A percentile compares a stretch with the other conserved stretches of the same genome.
Conservation (phyloP, 2,888 invertebrate species). For the Gasteruption jaculator region DNA sequence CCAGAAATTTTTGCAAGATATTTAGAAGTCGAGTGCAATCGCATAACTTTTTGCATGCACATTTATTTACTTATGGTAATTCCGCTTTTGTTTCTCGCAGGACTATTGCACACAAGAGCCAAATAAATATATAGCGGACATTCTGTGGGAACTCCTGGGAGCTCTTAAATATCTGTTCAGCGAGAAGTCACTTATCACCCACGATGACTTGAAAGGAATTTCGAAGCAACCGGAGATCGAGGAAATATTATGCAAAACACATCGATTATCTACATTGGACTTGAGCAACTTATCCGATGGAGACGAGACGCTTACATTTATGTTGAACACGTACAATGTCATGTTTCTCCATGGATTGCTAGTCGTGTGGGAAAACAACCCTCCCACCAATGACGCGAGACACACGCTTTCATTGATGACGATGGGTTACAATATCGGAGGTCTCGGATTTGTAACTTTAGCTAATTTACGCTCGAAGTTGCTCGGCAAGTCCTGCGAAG, state of each 20-base stretch:
- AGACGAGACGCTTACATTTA: slow-evolving; percentile 44
- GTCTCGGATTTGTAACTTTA: slow-evolving; percentile 46
- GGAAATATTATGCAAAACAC: slow-evolving; percentile 34
- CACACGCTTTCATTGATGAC: slow-evolving; percentile 35
- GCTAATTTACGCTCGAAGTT: slow-evolving; percentile 39
- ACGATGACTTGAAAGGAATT: slow-evolving; percentile 22
- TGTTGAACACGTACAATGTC: slow-evolving; percentile 47
- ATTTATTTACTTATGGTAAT: too few species aligned
- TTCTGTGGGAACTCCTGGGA: slow-evolving; percentile 35
- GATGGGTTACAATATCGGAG: slow-evolving; percentile 46
- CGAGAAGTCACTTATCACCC: slow-evolving; percentile 18
- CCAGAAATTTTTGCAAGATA: too few species aligned
- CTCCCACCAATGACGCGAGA: slow-evolving; percentile 31
- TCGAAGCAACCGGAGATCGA: slow-evolving; percentile 27
- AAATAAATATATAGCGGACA: slow-evolving; percentile 37
- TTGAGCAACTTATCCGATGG: slow-evolving; percentile 42
- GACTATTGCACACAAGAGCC: slow-evolving; percentile 33
- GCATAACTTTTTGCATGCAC: too few species aligned
- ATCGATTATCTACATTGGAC: slow-evolving; percentile 34
- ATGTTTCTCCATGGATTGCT: slow-evolving; percentile 45
- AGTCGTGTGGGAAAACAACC: slow-evolving; percentile 34
- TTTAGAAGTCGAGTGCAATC: too few species aligned
- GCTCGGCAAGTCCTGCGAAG: slow-evolving; percentile 29
- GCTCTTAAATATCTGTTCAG: slow-evolving; percentile 23
- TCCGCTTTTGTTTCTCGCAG: not conserved